Conservation (phyloP, 2,888 invertebrate species). For the Acleris holmiana region DNA sequence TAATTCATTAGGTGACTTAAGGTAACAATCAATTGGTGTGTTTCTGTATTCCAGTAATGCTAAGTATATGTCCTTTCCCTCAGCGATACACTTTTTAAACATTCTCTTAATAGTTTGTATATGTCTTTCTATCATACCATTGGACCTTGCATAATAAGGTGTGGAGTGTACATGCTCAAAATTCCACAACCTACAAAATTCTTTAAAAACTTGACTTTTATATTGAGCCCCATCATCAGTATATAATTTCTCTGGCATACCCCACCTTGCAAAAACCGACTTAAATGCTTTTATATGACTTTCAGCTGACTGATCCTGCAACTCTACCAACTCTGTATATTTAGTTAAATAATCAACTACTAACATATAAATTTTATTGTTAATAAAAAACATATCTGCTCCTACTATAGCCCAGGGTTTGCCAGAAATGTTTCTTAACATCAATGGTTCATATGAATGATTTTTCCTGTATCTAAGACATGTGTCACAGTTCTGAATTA, state of each 20-base stretch:
- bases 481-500: slow-evolving; percentile 23
- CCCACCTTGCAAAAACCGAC: slow-evolving; percentile 26
- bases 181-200: slow-evolving; percentile 13
- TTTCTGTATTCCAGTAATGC: slow-evolving; percentile 32
- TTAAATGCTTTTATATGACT: slow-evolving; percentile 20
- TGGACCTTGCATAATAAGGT: slow-evolving; percentile 25
- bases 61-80: slow-evolving; percentile 24
- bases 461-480: slow-evolving; percentile 19
- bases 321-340: slow-evolving; percentile 22
- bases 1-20: slow-evolving; percentile 28
- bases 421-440: slow-evolving; percentile 11
- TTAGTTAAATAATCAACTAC: slow-evolving; percentile 25
- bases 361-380: slow-evolving; percentile 20
- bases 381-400: slow-evolving; percentile 30
- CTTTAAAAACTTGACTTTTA: slow-evolving; percentile 13
- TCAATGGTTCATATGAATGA: slow-evolving; percentile 18
- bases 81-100: slow-evolving; percentile 18
- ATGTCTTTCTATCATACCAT: slow-evolving; percentile 23
- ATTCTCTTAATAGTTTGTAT: slow-evolving; percentile 29
- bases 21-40: slow-evolving; percentile 19
- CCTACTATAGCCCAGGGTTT: slow-evolving; percentile 26
- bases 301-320: slow-evolving; percentile 23
- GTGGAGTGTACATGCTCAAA: slow-evolving; percentile 3
- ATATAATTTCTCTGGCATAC: slow-evolving; percentile 18
- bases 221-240: slow-evolving; percentile 26